phyloP scores from a whole-genome alignment of 2,113 vertebrate species.

The Cyprinodon variegatus region DNA sequence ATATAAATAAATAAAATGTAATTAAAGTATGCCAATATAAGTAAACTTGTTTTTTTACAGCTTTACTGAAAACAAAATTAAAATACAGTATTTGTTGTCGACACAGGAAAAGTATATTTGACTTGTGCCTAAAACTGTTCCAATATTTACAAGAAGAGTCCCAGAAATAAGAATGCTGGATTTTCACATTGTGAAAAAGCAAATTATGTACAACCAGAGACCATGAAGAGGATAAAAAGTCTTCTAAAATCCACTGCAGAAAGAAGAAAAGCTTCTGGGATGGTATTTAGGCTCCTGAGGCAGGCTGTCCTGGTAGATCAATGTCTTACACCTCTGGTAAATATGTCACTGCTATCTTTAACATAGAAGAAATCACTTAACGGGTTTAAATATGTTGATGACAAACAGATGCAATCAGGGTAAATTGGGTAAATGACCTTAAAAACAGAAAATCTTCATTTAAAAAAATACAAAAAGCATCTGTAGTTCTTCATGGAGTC shows the following conservation, averaged over 20 bases:
- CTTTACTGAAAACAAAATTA: conserved; percentile 46
- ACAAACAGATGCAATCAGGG: neutral
- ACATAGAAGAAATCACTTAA: neutral
- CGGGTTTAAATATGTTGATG: neutral
- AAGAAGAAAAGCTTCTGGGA: neutral
- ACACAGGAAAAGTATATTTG: conserved; percentile 99
- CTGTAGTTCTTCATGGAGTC: neutral
- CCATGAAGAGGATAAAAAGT: conserved; percentile 64
- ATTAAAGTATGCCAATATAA: too few species aligned
- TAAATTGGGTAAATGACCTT: too few species aligned
- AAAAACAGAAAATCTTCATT: too few species aligned
- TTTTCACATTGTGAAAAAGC: conserved; percentile 75
- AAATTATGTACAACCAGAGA: conserved; percentile 79
- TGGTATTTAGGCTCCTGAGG: neutral
- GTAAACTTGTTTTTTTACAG: neutral
- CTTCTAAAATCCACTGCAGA: conserved; percentile 2
- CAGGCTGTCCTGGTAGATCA: neutral
- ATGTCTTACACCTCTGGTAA: neutral
- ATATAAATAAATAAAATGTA: too few species aligned
- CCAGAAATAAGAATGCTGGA: conserved; percentile 96
- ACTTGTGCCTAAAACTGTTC: conserved; percentile 99
- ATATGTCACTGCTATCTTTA: neutral
- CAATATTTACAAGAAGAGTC: conserved; percentile 95
- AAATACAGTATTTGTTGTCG: conserved; percentile 79
- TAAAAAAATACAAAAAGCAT: too few species aligned